Base-by-base conservation (phyloP, 2,888 invertebrate species). In the Prosapia bicincta region DNA sequence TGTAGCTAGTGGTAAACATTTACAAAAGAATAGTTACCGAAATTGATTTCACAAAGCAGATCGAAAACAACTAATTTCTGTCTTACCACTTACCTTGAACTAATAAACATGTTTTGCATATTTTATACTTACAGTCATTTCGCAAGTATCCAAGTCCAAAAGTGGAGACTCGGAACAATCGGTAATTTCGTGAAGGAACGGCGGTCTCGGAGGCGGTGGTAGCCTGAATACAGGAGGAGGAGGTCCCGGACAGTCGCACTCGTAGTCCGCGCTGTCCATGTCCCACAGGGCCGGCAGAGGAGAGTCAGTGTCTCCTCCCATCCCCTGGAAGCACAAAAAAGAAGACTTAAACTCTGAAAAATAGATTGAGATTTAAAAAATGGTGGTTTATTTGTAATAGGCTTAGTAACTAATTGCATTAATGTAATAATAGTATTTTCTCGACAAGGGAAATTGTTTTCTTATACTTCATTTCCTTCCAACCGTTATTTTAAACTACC, bases 241-340 rank as follows among this genome's bases (percentile, higher is more conserved):
- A 82, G 90, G 91, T 82, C 91, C 92, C 81, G 91, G 89, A 86
- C 92, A 92, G 85, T 92, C 92, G 85, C 92, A 92, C 87, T 92
- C 88, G 86, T 90, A 87, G 85, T 90, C 90, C 85, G 90, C 88
- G 86, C 89, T 88, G 83, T 90, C 89, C 85, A 91, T 88, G 86
- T 91, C 91, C 91, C 91, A 91, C 91, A 92, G 76, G 74, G 79
- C 78, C 69, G 77, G 71, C 78, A 77, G 69, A 38, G 71, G 66
- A 23, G 66, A 70, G 70, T 72, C 76, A 73, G 66, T 71, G 69
- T 72, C 72, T 15, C 66, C 73, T 20, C 70, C 76, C 73, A 76
- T 72, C 38, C 26, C 76, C 70, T 71, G 54, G 20, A 70, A 71
- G 66, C 32, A 70, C 0, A 66, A 66, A 1, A 32, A 25, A 67